Conservation (phyloP, 2,888 invertebrate species). For the Zele albiditarsus region DNA sequence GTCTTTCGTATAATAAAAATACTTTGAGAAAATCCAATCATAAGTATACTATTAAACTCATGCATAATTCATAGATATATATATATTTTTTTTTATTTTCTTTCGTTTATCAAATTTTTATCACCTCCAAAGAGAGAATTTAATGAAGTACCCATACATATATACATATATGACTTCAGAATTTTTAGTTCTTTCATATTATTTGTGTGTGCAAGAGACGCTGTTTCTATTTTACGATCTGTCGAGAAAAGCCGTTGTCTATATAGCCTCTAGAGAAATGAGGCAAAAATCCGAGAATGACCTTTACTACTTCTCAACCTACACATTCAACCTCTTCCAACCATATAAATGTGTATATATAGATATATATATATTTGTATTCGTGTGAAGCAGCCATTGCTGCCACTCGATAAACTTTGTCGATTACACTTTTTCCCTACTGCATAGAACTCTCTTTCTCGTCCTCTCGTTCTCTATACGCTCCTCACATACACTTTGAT, state of each 20-base stretch:
- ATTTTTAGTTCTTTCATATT: neutral
- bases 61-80: neutral
- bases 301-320: slow-evolving; percentile 36
- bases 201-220: slow-evolving; percentile 39
- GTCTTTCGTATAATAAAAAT: neutral
- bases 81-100: neutral
- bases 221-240: slow-evolving; percentile 58
- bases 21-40: neutral
- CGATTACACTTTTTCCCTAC: slow-evolving; percentile 68
- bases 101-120: slow-evolving; percentile 1
- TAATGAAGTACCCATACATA: slow-evolving; percentile 27
- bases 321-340: slow-evolving; percentile 46
- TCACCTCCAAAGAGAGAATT: slow-evolving; percentile 4
- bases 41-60: neutral
- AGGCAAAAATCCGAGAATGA: slow-evolving; percentile 58
- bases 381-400: slow-evolving; percentile 53
- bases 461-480: slow-evolving; percentile 36
- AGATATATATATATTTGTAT: neutral
- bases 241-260: slow-evolving; percentile 52
- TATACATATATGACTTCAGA: neutral
- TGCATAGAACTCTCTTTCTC: slow-evolving; percentile 46
- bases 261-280: slow-evolving; percentile 62
- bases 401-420: slow-evolving; percentile 67
- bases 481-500: slow-evolving; percentile 41
- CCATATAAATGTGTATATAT: slow-evolving; percentile 13